Conservation (phyloP, 2,888 invertebrate species). For the Thereva unica region DNA sequence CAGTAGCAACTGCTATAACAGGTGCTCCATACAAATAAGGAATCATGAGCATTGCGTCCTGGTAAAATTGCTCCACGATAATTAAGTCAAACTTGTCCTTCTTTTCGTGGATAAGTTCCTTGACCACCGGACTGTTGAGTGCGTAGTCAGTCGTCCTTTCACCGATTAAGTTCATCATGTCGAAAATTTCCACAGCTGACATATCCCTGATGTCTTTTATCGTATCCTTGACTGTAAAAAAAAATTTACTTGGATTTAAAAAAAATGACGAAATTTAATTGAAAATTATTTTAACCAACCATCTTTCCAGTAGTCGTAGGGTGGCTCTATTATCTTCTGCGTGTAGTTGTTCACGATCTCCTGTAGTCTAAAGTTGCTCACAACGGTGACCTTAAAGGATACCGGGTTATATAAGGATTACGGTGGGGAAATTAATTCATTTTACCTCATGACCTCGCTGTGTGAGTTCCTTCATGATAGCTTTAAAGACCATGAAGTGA, state of each 20-base stretch:
- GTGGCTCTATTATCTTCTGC: slow-evolving; percentile 51
- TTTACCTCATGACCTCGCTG: slow-evolving; percentile 59
- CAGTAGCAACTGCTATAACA: slow-evolving; percentile 53
- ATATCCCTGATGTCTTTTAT: slow-evolving; percentile 44
- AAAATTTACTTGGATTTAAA: slow-evolving; percentile 39
- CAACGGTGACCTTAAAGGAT: slow-evolving; percentile 50
- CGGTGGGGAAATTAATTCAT: background rate
- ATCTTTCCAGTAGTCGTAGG: slow-evolving; percentile 52
- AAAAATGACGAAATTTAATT: background rate
- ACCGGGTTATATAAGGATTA: slow-evolving; percentile 17
- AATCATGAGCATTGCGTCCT: slow-evolving; percentile 57
- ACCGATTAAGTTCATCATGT: slow-evolving; percentile 50
- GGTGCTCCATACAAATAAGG: slow-evolving; percentile 56
- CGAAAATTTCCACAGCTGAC: slow-evolving; percentile 45
- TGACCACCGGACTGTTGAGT: slow-evolving; percentile 47
- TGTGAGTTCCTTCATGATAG: slow-evolving; percentile 58
- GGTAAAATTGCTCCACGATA: slow-evolving; percentile 57
- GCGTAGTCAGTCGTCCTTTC: slow-evolving; percentile 50
- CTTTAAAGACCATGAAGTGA: slow-evolving; percentile 57
- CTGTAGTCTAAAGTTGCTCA: slow-evolving; percentile 52
- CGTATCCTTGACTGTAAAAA: slow-evolving; percentile 36
- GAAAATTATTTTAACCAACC: slow-evolving; percentile 43
- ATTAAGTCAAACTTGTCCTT: slow-evolving; percentile 58
- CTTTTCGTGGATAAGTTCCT: slow-evolving; percentile 45
- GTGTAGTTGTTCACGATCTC: slow-evolving; percentile 52